These are phyloP conservation scores for Drosophila mulleri DNA, from an alignment of 2,888 invertebrate species.

Conservation along the genomic window DNA sequence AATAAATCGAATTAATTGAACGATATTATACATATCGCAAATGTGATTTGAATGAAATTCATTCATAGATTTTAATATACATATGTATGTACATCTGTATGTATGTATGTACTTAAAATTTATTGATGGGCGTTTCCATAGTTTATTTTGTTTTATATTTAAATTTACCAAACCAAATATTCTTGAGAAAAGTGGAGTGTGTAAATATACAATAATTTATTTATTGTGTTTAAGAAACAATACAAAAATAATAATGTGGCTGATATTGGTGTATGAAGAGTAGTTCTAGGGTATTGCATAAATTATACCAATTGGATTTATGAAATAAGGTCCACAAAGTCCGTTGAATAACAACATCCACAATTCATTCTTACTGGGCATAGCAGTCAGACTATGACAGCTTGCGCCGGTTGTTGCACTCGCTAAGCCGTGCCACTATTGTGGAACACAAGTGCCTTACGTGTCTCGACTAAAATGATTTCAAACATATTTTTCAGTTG, in stretches of 20 bases:
- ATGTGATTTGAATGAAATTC: not conserved
- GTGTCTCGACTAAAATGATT: conserved; percentile 20
- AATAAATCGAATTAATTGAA: not conserved
- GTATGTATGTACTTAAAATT: too few relatives aligned
- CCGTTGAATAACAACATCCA: not conserved
- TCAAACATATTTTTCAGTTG: conserved; percentile 11
- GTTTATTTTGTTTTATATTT: not conserved
- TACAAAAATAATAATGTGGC: not conserved
- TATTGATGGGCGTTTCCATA: not conserved
- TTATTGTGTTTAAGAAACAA: not conserved
- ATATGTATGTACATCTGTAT: not conserved
- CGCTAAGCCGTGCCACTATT: conserved; percentile 12
- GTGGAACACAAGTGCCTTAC: conserved; percentile 20
- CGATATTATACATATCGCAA: not conserved
- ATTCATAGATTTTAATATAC: not conserved
- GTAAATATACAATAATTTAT: not conserved
- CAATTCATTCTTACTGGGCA: not conserved
- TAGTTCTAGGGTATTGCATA: conserved; percentile 1
- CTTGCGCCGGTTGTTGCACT: conserved; percentile 15
- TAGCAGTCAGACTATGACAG: conserved; percentile 13
- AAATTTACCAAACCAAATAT: not conserved
- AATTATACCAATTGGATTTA: not conserved
- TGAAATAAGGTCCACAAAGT: not conserved
- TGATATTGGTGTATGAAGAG: not conserved
- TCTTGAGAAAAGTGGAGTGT: not conserved